phyloP scores from a whole-genome alignment of 2,888 invertebrate genomes.

The Eupithecia abbreviata region DNA sequence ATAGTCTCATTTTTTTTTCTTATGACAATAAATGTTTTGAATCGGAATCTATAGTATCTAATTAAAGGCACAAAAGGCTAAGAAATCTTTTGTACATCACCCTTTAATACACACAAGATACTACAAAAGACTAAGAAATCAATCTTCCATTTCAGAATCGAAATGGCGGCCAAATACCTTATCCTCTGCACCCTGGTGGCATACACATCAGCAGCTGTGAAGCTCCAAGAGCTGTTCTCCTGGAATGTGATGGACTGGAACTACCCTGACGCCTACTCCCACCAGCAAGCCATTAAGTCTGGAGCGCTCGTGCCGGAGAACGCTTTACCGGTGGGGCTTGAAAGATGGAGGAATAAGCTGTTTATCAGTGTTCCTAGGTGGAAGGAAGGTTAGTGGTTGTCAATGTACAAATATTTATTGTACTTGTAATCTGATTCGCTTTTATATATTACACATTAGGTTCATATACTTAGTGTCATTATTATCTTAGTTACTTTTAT shows the following conservation, averaged over 20 bases:
- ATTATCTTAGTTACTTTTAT: too few relatives aligned
- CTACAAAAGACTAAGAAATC: too few relatives aligned
- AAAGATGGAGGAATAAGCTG: constrained; percentile 91
- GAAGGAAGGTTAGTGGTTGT: constrained; percentile 84
- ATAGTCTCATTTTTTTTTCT: too few relatives aligned
- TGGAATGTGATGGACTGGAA: constrained; percentile 91
- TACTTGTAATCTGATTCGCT: not conserved
- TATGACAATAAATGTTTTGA: too few relatives aligned
- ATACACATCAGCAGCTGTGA: constrained; percentile 70
- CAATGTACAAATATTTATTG: not conserved
- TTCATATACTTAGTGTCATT: too few relatives aligned
- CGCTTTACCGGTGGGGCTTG: constrained; percentile 91
- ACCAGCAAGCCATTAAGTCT: constrained; percentile 85
- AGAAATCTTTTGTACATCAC: too few relatives aligned
- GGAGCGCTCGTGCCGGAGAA: constrained; percentile 90
- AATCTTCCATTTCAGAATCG: constrained; percentile 35
- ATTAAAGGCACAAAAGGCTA: too few relatives aligned
- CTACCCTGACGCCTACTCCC: constrained; percentile 85
- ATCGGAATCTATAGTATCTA: too few relatives aligned
- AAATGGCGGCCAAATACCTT: constrained; percentile 55
- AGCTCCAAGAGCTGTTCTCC: constrained; percentile 87
- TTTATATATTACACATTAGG: too few relatives aligned
- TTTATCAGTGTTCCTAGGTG: constrained; percentile 93
- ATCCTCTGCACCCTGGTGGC: constrained; percentile 60
- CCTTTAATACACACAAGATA: too few relatives aligned